phyloP scores from a whole-genome alignment of 2,113 vertebrate genomes.

The Trinectes maculatus region DNA sequence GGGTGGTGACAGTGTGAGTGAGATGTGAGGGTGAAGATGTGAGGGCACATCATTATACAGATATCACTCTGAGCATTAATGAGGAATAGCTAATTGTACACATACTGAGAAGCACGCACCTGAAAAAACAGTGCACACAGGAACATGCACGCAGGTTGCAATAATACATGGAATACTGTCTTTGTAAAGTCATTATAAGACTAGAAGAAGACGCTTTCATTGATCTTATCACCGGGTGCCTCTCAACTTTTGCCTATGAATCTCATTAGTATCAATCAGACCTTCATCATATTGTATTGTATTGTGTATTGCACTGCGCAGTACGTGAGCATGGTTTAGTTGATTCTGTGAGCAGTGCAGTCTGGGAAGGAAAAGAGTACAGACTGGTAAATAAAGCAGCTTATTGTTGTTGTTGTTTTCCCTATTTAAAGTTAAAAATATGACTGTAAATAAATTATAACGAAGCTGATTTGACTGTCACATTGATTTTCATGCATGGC shows the following conservation, averaged over 20 bases:
- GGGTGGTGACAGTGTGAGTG: slow-evolving; percentile 24
- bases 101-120: background rate
- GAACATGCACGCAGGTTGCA: slow-evolving; percentile 1
- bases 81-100: slow-evolving; percentile 18
- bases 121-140: background rate
- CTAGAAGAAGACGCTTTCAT: background rate
- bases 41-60: slow-evolving; percentile 39
- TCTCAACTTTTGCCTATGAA: slow-evolving; percentile 2
- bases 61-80: slow-evolving; percentile 49
- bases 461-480: background rate
- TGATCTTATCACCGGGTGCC: background rate
- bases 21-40: slow-evolving; percentile 12
- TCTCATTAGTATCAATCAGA: background rate
- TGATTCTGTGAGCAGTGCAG: slow-evolving; percentile 14
- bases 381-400: slow-evolving; percentile 15
- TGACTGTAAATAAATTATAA: slow-evolving; percentile 23
- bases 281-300: background rate
- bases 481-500: slow-evolving; percentile 14
- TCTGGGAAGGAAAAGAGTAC: background rate
- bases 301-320: too few relatives aligned
- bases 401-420: slow-evolving; percentile 5
- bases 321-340: slow-evolving; percentile 15
- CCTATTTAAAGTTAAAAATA: background rate
- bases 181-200: background rate
- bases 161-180: too few relatives aligned